Evolutionary conservation across 2,888 invertebrate species (phyloP).

Genomic region (Sturmia bella): DNA sequence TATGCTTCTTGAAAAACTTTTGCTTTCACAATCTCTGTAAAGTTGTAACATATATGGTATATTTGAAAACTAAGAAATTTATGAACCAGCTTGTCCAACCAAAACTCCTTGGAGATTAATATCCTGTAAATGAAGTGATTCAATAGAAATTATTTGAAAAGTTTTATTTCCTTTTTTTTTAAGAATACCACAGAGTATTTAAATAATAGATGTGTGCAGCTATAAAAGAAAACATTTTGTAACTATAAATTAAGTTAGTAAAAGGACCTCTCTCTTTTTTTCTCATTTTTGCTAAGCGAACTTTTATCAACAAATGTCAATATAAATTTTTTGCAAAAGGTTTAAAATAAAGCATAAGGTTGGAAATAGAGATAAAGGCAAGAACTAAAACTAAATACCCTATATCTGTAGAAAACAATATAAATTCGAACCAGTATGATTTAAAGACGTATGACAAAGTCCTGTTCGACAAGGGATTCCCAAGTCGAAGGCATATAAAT

Average conservation of each 20-base stretch:
- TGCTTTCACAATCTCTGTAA: too few relatives aligned
- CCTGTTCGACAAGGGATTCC: too few relatives aligned
- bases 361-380: neutral
- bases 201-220: slow-evolving; percentile 63
- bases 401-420: neutral
- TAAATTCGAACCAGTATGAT: too few relatives aligned
- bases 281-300: slow-evolving; percentile 5
- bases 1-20: neutral
- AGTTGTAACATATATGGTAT: slow-evolving; percentile 7
- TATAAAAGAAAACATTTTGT: slow-evolving; percentile 5
- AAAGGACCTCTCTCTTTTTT: slow-evolving; percentile 24
- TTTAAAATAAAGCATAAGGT: neutral
- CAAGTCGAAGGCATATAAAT: too few relatives aligned
- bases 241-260: slow-evolving; percentile 64
- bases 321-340: slow-evolving; percentile 20
- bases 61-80: slow-evolving; percentile 28
- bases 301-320: slow-evolving; percentile 64
- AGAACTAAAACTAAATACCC: neutral
- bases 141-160: slow-evolving; percentile 67
- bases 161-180: slow-evolving; percentile 33
- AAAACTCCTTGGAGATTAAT: slow-evolving; percentile 58
- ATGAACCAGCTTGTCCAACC: slow-evolving; percentile 19
- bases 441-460: too few relatives aligned
- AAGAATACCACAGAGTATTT: slow-evolving; percentile 67
- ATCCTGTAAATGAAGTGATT: slow-evolving; percentile 64